Percentiles rank a stretch among this genome's conserved stretches.
Conservation (phyloP, 2,113 vertebrate species). For the Heptranchias perlo region DNA sequence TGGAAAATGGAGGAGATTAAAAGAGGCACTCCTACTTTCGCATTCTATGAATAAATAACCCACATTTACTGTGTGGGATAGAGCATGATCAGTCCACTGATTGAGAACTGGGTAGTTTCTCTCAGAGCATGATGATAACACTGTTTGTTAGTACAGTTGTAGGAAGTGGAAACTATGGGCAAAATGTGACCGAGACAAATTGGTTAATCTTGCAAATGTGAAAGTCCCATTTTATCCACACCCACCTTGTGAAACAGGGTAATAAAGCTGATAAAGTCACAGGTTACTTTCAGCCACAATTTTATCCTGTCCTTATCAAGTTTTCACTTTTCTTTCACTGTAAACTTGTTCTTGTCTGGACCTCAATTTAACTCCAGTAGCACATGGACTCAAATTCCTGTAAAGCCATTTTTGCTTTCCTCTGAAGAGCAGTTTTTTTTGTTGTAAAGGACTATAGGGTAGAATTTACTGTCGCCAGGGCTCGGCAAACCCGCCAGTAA, state of each 20-base stretch:
- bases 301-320: constrained; percentile 14
- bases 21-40: neutral
- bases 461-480: neutral
- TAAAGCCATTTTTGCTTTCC: neutral
- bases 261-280: neutral
- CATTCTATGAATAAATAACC: neutral
- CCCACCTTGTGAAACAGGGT: neutral
- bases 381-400: no score
- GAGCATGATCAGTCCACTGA: neutral
- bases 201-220: constrained; percentile 18
- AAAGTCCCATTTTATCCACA: neutral
- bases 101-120: neutral
- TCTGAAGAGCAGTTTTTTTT: neutral
- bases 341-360: neutral
- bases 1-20: neutral
- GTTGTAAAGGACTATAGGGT: neutral
- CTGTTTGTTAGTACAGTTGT: neutral
- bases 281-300: constrained; percentile 2
- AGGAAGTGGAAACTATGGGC: neutral
- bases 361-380: neutral
- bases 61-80: neutral
- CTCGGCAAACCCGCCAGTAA: no score
- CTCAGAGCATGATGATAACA: no score
- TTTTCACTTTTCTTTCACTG: constrained; percentile 26
- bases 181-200: neutral